Base-by-base conservation (phyloP, 2,797 vertebrate species). In the Hemitrygon akajei region DNA sequence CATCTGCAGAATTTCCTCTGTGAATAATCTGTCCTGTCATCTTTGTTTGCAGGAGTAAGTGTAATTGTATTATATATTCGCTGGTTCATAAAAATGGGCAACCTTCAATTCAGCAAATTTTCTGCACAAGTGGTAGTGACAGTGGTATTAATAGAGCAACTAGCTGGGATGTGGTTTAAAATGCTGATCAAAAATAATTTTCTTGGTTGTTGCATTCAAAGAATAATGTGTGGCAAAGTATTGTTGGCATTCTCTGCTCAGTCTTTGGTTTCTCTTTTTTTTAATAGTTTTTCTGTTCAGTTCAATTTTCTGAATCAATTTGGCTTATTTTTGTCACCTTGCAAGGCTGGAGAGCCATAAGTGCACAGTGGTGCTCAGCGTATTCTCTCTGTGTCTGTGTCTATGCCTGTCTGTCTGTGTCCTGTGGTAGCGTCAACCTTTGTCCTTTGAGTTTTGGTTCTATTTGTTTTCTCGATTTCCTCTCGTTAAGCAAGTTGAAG, bases 41-140 rank as follows among this genome's bases (percentile, higher is more conserved):
- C 91, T 75, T 93, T 93, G 91, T 93, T 93, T 71, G 47, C 37
- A 25, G 2, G 40, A 58, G 71, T 91, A 93, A 76, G 40, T 93
- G 91, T 75, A 75, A 93, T 30, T 93, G 71, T 75, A 37, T 75
- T 56, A 25, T 58, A 0, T 91, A 60, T 30, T 27, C 37, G 6
- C 66, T 56, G 71, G 22, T 69, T 89, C n/a, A 7, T 18, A 11
- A 16, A 66, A 56, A 66, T 7, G 37, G 63, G 37, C 34, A 89
- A 69, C 9, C 84, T 87, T 87, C 56, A n/a, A 63, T 14, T 25
- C 91, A 73, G 40, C n/a, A 47, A 37, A 47, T 56, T 47, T 34
- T 27, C 40, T 75, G 69, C 40, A 14, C 12, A 37, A 71, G 22
- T 47, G 47, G 25, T n/a, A 20, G 63, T 37, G 7, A 69, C 66